These are phyloP conservation scores for Drosophila sp. DNA, from an alignment of 1,140 invertebrate species.

Conservation along the genomic window DNA sequence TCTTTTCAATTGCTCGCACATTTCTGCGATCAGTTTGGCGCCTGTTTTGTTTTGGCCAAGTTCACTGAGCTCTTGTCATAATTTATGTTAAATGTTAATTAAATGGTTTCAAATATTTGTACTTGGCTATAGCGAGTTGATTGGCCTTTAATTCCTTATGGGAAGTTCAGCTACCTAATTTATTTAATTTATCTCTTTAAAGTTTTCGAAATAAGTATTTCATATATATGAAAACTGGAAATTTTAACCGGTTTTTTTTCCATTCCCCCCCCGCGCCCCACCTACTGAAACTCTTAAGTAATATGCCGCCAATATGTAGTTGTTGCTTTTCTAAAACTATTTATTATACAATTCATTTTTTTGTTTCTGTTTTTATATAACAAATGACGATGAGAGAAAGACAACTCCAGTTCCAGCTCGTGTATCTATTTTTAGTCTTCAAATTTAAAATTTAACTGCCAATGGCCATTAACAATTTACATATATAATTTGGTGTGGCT, in stretches of 20 bases:
- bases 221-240: slow-evolving; percentile 62
- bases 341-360: slow-evolving; percentile 60
- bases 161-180: slow-evolving; percentile 48
- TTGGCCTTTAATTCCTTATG: slow-evolving; percentile 50
- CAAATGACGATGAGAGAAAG: slow-evolving; percentile 46
- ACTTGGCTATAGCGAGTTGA: slow-evolving; percentile 55
- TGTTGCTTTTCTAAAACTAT: slow-evolving; percentile 60
- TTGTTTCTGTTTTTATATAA: slow-evolving; percentile 24
- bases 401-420: slow-evolving; percentile 28
- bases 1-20: background rate
- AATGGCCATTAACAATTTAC: slow-evolving; percentile 27
- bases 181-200: slow-evolving; percentile 28
- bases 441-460: background rate
- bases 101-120: slow-evolving; percentile 43
- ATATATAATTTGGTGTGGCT: background rate
- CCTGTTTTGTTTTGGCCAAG: slow-evolving; percentile 35
- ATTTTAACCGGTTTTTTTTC: slow-evolving; percentile 60
- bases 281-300: slow-evolving; percentile 36
- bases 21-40: slow-evolving; percentile 9
- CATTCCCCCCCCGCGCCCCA: background rate
- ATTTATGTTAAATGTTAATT: slow-evolving; percentile 18
- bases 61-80: slow-evolving; percentile 56
- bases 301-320: slow-evolving; percentile 40
- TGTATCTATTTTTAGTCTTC: slow-evolving; percentile 36
- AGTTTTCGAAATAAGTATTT: slow-evolving; percentile 45